These are phyloP conservation scores for Campopleginae sp. DNA, from an alignment of 2,888 invertebrate genomes.

Conservation along the genomic window DNA sequence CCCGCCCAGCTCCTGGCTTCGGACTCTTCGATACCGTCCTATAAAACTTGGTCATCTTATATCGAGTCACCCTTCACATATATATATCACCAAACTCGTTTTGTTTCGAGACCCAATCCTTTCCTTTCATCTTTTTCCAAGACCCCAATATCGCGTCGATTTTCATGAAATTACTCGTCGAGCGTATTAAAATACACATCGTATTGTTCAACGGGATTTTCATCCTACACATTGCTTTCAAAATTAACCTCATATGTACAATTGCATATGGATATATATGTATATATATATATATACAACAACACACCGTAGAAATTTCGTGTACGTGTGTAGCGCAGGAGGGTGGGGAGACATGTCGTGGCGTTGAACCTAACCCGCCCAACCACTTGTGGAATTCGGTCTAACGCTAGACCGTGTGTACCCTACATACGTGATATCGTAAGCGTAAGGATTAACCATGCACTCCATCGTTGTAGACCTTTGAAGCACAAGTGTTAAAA, in stretches of 20 bases:
- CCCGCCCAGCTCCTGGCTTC: background rate
- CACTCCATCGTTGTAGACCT: conserved; percentile 32
- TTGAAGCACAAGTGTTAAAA: conserved; percentile 5
- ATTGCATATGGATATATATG: background rate
- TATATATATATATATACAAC: background rate
- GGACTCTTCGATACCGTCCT: background rate
- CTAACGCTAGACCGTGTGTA: conserved; percentile 42
- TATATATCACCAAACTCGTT: conserved; percentile 53
- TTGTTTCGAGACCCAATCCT: conserved; percentile 25
- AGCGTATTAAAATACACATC: conserved; percentile 11
- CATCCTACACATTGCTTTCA: background rate
- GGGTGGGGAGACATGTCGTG: conserved; percentile 44
- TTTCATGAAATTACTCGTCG: conserved; percentile 18
- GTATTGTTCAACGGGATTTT: conserved; percentile 2
- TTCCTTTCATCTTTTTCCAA: conserved; percentile 48
- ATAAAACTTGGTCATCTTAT: background rate
- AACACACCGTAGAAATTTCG: background rate
- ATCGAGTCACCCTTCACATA: background rate
- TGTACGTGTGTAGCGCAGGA: conserved; percentile 2
- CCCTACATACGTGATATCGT: conserved; percentile 26
- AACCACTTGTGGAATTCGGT: conserved; percentile 65
- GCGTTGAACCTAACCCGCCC: conserved; percentile 64
- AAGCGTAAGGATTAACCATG: conserved; percentile 25
- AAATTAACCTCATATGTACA: no score
- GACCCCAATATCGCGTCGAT: conserved; percentile 44